These are phyloP conservation scores for Willisornis vidua DNA, from an alignment of 2,113 vertebrate genomes.

Conservation along the genomic window DNA sequence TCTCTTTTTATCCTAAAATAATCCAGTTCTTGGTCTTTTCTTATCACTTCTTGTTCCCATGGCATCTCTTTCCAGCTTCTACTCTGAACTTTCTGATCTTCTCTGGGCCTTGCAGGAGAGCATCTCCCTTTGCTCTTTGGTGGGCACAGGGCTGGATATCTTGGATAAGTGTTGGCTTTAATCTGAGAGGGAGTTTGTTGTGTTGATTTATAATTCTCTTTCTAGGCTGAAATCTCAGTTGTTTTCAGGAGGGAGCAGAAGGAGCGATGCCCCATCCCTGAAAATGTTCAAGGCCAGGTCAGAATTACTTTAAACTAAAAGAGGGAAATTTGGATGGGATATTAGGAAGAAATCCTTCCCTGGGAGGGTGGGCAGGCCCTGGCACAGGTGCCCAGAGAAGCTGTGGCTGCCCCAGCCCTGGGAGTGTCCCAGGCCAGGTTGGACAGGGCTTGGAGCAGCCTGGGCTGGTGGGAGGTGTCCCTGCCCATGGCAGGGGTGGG, in stretches of 20 bases:
- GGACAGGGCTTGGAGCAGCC: neutral
- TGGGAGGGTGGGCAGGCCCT: neutral
- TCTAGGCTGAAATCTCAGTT: neutral
- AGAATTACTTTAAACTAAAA: neutral
- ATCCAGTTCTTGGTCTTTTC: neutral
- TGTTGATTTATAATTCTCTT: neutral
- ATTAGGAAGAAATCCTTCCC: neutral
- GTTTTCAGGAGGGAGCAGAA: neutral
- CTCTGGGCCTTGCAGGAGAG: neutral
- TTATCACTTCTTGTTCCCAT: neutral
- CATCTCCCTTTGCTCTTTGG: neutral
- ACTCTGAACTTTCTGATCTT: neutral
- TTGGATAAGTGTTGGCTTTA: accelerated
- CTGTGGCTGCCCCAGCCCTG: neutral
- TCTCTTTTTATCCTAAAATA: neutral
- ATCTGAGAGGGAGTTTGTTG: neutral
- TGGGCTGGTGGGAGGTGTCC: neutral
- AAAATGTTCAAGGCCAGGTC: neutral
- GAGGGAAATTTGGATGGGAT: neutral
- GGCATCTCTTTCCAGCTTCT: neutral
- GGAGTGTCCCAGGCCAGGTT: neutral
- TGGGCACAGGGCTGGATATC: accelerated
- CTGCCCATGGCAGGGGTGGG: neutral
- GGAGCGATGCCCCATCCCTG: neutral
- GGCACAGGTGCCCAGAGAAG: neutral